phyloP scores from a whole-genome alignment of 2,797 vertebrate genomes.

The Gallinago nigripennis region DNA sequence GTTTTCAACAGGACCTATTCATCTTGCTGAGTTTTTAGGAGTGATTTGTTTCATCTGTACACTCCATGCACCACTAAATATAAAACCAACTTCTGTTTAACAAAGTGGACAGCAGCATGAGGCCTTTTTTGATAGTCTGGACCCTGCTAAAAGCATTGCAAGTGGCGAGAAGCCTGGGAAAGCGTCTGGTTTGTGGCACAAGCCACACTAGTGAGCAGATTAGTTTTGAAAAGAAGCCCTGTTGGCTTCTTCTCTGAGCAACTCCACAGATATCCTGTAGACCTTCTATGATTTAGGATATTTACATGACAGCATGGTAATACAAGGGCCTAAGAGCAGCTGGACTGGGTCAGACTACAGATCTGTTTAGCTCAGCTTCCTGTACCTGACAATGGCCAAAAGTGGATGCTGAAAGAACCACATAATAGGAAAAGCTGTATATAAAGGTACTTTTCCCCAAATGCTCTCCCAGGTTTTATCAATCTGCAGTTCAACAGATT shows the following conservation, averaged over 20 bases:
- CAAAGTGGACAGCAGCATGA: conserved; percentile 70
- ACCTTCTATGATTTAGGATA: neutral
- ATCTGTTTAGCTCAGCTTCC: neutral
- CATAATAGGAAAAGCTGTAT: neutral
- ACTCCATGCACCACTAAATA: conserved; percentile 72
- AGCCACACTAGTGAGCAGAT: neutral
- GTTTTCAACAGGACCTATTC: conserved; percentile 72
- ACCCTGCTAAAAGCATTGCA: conserved; percentile 4
- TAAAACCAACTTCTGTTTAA: conserved; percentile 75
- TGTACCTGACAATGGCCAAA: neutral
- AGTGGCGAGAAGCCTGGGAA: neutral
- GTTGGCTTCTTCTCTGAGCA: neutral
- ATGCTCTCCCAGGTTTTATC: neutral
- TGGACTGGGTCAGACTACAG: neutral
- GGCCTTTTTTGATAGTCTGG: conserved; percentile 21
- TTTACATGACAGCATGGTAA: conserved; percentile 20
- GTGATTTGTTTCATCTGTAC: conserved; percentile 74
- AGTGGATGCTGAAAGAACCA: neutral
- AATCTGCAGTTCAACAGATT: neutral
- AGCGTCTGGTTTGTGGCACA: neutral
- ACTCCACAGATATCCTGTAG: neutral
- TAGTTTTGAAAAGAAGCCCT: neutral
- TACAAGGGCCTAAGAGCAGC: neutral
- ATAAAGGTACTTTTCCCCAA: neutral
- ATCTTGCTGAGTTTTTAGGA: conserved; percentile 70